Conservation (phyloP, 2,113 vertebrate species). For the Tetrax tetrax region DNA sequence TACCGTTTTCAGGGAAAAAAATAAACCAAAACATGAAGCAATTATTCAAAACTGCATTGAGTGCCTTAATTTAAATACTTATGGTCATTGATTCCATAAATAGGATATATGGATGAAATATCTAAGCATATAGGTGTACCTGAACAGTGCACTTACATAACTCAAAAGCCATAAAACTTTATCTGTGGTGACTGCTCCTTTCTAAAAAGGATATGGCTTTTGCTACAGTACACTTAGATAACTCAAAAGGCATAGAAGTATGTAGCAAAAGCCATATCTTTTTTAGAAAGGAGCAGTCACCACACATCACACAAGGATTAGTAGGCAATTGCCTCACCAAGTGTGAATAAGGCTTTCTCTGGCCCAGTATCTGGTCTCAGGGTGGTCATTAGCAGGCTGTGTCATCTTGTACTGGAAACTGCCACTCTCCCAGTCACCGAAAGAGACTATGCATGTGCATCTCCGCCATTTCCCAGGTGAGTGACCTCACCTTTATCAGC, state of each 20-base stretch:
- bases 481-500: neutral
- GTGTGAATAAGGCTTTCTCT: neutral
- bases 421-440: neutral
- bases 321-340: neutral
- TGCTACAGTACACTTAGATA: neutral
- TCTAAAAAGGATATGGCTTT: neutral
- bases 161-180: neutral
- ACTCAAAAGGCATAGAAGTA: neutral
- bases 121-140: neutral
- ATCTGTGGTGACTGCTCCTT: neutral
- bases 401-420: neutral
- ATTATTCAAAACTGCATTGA: neutral
- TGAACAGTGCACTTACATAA: neutral
- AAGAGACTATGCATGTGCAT: fast-evolving
- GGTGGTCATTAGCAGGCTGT: neutral
- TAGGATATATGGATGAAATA: neutral
- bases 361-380: neutral
- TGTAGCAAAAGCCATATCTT: neutral
- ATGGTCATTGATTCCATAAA: neutral
- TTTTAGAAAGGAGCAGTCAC: neutral
- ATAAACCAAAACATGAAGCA: neutral
- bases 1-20: neutral
- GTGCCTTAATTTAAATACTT: neutral
- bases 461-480: neutral
- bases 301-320: neutral